Conservation (phyloP, 2,113 vertebrate species). For the Brachirus orientalis region DNA sequence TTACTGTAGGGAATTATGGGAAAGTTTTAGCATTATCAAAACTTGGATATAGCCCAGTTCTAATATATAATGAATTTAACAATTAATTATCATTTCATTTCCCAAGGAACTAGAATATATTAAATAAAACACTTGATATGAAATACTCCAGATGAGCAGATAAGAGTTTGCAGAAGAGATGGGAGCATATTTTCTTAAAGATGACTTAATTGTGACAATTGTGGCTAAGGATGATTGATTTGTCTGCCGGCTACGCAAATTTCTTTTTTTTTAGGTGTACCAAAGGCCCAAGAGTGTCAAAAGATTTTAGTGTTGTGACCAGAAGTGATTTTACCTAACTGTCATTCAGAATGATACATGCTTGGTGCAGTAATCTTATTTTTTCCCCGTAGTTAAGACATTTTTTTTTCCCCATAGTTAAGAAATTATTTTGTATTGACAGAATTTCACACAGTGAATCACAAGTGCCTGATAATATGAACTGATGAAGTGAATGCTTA, state of each 20-base stretch:
- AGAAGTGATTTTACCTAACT: constrained; percentile 14
- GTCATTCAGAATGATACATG: not conserved
- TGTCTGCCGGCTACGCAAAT: not conserved
- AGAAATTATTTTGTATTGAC: no score
- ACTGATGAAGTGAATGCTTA: no score
- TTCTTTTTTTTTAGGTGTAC: constrained; percentile 9
- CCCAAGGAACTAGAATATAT: not conserved
- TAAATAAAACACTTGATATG: not conserved
- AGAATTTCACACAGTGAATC: no score
- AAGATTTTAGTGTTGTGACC: not conserved
- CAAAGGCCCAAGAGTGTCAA: constrained; percentile 4
- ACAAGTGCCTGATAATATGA: no score
- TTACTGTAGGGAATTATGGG: not conserved
- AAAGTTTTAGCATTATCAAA: not conserved
- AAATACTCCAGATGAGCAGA: not conserved
- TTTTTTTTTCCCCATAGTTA: no score
- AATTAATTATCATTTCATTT: constrained; percentile 8
- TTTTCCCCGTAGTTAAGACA: no score
- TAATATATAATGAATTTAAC: constrained; percentile 2
- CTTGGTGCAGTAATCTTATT: no score
- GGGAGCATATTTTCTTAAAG: not conserved
- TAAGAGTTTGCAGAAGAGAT: no score
- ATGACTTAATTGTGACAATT: not conserved
- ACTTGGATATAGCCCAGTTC: not conserved
- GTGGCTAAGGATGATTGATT: constrained; percentile 15